phyloP scores from a whole-genome alignment of 2,797 vertebrate species.

The Perodicticus potto region DNA sequence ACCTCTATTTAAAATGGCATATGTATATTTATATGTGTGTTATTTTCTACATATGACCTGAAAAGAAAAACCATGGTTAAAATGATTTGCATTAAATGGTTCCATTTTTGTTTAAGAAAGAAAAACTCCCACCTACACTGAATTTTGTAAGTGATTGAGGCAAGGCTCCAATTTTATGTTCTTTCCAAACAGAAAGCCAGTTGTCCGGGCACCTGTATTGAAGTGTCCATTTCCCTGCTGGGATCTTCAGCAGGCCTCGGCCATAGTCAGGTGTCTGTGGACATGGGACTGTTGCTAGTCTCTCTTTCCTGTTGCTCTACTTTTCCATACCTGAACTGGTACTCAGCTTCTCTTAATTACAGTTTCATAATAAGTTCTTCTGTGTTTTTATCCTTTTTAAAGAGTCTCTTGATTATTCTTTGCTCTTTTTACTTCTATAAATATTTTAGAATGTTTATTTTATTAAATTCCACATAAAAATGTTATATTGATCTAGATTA shows the following conservation, averaged over 20 bases:
- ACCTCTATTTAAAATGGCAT: not conserved
- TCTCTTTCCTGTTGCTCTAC: not conserved
- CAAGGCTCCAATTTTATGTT: constrained; percentile 5
- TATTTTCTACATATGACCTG: not conserved
- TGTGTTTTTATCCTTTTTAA: not conserved
- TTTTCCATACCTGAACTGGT: not conserved
- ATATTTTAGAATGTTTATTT: constrained; percentile 40
- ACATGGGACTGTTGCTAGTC: not conserved
- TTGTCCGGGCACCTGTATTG: not conserved
- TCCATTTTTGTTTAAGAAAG: constrained; percentile 46
- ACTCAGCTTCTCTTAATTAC: not conserved
- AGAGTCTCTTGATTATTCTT: constrained; percentile 26
- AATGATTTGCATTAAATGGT: not conserved
- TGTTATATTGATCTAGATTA: constrained; percentile 19
- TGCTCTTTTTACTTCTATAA: constrained; percentile 29
- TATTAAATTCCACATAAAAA: constrained; percentile 43
- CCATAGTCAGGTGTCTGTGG: not conserved
- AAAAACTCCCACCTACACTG: not conserved
- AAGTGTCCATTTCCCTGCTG: not conserved
- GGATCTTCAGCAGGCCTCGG: not conserved
- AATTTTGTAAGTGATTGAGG: not conserved
- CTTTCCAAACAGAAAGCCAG: not conserved
- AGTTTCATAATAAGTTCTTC: not conserved
- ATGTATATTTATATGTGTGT: not conserved
- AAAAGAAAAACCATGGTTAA: constrained; percentile 27